Percentiles rank a stretch among this genome's conserved stretches.
phyloP scores from a whole-genome alignment of 2,888 invertebrate species.

The Hydrotaea cyrtoneurina region DNA sequence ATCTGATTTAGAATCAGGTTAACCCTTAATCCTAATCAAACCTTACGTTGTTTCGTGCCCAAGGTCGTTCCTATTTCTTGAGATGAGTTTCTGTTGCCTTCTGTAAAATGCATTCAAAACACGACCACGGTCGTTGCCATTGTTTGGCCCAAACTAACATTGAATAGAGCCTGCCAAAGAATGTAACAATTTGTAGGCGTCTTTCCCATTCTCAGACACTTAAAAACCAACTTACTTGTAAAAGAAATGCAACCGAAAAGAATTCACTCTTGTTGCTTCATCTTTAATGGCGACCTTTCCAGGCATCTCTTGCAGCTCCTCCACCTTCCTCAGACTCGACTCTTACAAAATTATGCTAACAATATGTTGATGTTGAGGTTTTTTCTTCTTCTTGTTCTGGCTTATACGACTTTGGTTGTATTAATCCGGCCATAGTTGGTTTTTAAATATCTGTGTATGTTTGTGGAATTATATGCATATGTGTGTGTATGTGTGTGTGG shows the following conservation, averaged over 20 bases:
- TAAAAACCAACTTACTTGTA: too few species aligned
- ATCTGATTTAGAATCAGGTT: too few species aligned
- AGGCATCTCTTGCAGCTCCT: not conserved
- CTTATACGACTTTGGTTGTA: conserved; percentile 2
- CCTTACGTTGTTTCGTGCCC: too few species aligned
- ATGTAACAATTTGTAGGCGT: too few species aligned
- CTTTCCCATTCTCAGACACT: too few species aligned
- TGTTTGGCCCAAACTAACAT: too few species aligned
- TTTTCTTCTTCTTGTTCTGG: not conserved
- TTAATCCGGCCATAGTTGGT: conserved; percentile 8
- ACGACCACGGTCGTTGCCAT: too few species aligned
- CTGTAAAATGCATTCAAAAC: too few species aligned
- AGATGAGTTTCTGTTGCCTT: too few species aligned
- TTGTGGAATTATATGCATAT: not conserved
- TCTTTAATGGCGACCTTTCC: not conserved
- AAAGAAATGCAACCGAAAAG: not conserved
- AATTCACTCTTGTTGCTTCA: not conserved
- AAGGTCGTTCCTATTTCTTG: too few species aligned
- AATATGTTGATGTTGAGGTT: not conserved
- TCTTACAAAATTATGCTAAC: not conserved
- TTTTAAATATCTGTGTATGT: not conserved
- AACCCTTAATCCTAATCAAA: too few species aligned
- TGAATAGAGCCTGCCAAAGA: too few species aligned
- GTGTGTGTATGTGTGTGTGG: not conserved
- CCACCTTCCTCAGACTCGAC: not conserved